These are phyloP conservation scores for Leuciscus idus DNA, from an alignment of 2,113 vertebrate species.

Conservation along the genomic window DNA sequence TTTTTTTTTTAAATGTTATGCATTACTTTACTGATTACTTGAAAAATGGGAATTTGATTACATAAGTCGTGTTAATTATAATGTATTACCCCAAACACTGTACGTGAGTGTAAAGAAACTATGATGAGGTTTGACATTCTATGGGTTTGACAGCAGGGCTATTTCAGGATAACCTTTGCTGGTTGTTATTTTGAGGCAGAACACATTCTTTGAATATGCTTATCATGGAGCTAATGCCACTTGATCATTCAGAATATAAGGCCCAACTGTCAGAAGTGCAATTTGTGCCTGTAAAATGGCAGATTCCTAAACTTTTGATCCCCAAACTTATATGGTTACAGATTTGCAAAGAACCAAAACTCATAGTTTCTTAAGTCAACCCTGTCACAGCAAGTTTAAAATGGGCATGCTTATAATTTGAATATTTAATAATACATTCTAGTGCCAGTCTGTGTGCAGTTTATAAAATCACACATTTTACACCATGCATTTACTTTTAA, in stretches of 20 bases:
- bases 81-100: too few species aligned
- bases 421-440: neutral
- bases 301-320: neutral
- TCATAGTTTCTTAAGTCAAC: neutral
- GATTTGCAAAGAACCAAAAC: neutral
- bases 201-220: constrained; percentile 5
- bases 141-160: neutral
- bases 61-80: too few species aligned
- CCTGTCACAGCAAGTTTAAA: neutral
- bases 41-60: too few species aligned
- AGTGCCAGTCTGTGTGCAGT: neutral
- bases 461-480: constrained; percentile 10
- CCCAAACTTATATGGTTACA: neutral
- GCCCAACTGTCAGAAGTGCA: neutral
- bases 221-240: neutral
- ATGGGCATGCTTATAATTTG: neutral
- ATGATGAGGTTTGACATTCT: neutral
- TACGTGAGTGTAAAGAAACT: neutral
- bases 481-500: neutral
- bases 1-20: too few species aligned
- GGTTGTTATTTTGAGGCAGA: constrained; percentile 13
- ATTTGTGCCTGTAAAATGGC: neutral
- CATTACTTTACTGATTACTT: too few species aligned
- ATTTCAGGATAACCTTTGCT: constrained; percentile 24
- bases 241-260: neutral